These are phyloP conservation scores for Macquaria ambigua DNA, from an alignment of 2,113 vertebrate genomes.

Conservation along the genomic window DNA sequence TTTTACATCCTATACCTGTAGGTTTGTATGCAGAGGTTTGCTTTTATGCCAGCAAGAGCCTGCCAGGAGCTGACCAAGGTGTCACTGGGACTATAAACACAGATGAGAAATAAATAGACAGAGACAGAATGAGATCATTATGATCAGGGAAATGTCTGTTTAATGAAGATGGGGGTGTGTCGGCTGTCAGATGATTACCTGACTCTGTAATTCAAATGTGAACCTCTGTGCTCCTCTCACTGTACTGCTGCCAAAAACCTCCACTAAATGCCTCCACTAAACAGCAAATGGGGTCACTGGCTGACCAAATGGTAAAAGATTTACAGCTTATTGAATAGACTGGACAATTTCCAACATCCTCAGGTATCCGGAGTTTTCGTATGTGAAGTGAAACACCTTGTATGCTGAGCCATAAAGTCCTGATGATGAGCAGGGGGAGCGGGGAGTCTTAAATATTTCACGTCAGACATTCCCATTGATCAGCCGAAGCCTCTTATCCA, in stretches of 20 bases:
- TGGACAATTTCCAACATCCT: background rate
- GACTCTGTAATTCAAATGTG: background rate
- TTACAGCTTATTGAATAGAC: background rate
- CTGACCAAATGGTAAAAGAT: constrained; percentile 10
- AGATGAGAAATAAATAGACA: constrained; percentile 25
- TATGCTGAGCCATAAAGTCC: constrained; percentile 21
- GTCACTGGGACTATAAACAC: constrained; percentile 15
- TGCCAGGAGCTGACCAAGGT: background rate
- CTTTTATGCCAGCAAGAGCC: background rate
- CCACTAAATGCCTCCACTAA: background rate
- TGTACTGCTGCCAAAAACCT: constrained; percentile 10
- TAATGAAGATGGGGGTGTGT: constrained; percentile 22
- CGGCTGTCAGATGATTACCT: constrained; percentile 19
- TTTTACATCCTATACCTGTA: background rate
- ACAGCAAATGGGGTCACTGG: background rate
- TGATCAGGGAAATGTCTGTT: constrained; percentile 31
- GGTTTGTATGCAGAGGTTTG: background rate
- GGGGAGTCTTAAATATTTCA: constrained; percentile 49
- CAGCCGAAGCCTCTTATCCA: constrained; percentile 48
- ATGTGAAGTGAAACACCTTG: constrained; percentile 1
- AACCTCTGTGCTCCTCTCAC: constrained; percentile 5
- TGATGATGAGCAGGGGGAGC: background rate
- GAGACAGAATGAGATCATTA: constrained; percentile 45
- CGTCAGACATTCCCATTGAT: constrained; percentile 55
- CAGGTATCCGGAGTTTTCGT: background rate